These are phyloP conservation scores for Sesia apiformis DNA, from an alignment of 2,888 invertebrate genomes.

Conservation along the genomic window DNA sequence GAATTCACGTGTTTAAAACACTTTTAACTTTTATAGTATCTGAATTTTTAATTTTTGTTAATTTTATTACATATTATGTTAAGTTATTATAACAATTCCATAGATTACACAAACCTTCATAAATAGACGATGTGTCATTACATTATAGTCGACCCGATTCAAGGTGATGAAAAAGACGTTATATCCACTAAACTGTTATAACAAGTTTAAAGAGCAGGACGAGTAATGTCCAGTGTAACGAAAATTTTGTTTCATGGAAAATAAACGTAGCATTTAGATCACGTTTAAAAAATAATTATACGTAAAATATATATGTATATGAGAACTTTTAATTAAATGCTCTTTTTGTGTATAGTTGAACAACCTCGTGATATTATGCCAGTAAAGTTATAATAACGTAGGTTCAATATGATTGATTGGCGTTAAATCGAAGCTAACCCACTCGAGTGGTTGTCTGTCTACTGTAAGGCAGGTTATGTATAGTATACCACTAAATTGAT, in stretches of 20 bases:
- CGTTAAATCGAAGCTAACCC: background rate
- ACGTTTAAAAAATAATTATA: too few species aligned
- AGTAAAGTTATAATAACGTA: too few species aligned
- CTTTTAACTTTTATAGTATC: too few species aligned
- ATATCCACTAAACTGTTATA: slow-evolving; percentile 3
- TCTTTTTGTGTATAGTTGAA: too few species aligned
- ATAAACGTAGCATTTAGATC: too few species aligned
- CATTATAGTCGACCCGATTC: slow-evolving; percentile 16
- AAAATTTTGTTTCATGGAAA: background rate
- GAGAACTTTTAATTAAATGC: too few species aligned
- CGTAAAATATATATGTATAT: too few species aligned
- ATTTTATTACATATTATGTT: too few species aligned
- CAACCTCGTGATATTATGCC: too few species aligned
- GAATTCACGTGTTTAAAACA: too few species aligned
- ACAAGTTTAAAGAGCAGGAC: background rate
- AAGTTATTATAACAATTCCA: too few species aligned
- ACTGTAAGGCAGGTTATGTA: background rate
- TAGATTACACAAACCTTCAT: background rate
- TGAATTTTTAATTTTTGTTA: too few species aligned
- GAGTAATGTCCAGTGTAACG: background rate
- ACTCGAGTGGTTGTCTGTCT: background rate
- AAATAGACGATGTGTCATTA: slow-evolving; percentile 21
- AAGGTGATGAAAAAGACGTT: slow-evolving; percentile 14
- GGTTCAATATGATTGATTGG: background rate
- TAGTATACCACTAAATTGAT: slow-evolving; percentile 5